phyloP scores from a whole-genome alignment of 2,888 invertebrate species.

The Hydraecia micacea region DNA sequence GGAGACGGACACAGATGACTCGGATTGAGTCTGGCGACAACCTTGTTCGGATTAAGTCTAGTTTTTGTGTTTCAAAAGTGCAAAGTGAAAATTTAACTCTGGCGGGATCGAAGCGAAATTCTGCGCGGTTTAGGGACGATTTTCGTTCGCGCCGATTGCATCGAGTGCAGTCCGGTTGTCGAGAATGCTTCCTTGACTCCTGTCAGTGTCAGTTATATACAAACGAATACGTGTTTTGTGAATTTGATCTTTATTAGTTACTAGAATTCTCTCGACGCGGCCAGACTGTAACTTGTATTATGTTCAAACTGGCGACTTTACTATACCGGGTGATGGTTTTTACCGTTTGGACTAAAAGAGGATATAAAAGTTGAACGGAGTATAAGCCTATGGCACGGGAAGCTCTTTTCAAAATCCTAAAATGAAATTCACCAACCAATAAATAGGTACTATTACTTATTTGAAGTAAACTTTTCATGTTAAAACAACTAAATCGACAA shows the following conservation, averaged over 20 bases:
- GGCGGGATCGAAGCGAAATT: background rate
- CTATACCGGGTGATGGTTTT: too few relatives aligned
- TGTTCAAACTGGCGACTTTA: background rate
- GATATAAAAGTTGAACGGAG: too few relatives aligned
- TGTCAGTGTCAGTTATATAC: background rate
- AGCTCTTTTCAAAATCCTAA: too few relatives aligned
- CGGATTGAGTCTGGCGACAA: constrained; percentile 53
- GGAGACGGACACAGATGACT: constrained; percentile 69
- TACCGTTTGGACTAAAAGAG: too few relatives aligned
- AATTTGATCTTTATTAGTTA: background rate
- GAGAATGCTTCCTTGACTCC: background rate
- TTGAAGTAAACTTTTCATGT: too few relatives aligned
- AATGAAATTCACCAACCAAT: too few relatives aligned
- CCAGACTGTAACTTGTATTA: background rate
- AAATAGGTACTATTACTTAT: too few relatives aligned
- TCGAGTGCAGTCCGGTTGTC: background rate
- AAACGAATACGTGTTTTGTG: background rate
- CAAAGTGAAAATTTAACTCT: constrained; percentile 12
- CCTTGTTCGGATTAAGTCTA: constrained; percentile 3
- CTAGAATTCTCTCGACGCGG: background rate
- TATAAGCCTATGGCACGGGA: too few relatives aligned
- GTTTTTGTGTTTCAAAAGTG: constrained; percentile 28
- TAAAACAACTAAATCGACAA: too few relatives aligned
- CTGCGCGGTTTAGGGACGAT: background rate
- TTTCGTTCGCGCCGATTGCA: too few relatives aligned